Conservation (phyloP, 2,888 invertebrate genomes). For the Sylvicola fuscatus region DNA sequence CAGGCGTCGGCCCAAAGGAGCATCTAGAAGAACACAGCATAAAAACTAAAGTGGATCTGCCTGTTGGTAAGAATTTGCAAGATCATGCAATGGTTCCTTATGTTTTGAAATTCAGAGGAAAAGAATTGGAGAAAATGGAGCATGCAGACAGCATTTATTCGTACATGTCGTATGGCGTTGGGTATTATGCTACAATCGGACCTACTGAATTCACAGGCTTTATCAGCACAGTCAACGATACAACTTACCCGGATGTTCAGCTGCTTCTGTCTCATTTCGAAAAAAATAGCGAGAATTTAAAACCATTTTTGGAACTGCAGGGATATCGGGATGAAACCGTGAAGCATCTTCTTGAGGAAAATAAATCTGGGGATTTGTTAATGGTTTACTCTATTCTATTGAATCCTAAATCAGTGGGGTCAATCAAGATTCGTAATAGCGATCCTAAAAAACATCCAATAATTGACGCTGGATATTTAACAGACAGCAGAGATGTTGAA, state of each 20-base stretch:
- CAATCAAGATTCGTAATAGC: conserved; percentile 1
- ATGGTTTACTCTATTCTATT: neutral
- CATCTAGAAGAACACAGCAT: conserved; percentile 2
- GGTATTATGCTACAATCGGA: conserved; percentile 1
- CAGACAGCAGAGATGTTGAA: conserved; percentile 25
- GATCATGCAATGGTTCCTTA: conserved; percentile 3
- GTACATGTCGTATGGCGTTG: neutral
- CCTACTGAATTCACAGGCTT: conserved; percentile 31
- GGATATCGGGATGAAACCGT: conserved; percentile 18
- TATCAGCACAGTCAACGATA: conserved; percentile 28
- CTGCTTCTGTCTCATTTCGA: conserved; percentile 11
- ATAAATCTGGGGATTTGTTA: conserved; percentile 18
- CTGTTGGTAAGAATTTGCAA: conserved; percentile 5
- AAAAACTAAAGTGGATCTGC: conserved; percentile 1
- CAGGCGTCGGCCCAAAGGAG: conserved; percentile 4
- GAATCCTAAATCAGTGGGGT: conserved; percentile 4
- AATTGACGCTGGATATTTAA: conserved; percentile 4
- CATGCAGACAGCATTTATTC: neutral
- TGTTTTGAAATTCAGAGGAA: neutral
- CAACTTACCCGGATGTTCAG: conserved; percentile 36
- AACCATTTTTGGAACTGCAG: too few species aligned
- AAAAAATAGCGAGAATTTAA: conserved; percentile 4
- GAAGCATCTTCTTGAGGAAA: conserved; percentile 17
- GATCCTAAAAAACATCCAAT: conserved; percentile 4
- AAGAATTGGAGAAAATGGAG: neutral